Percentiles rank a stretch among this genome's conserved stretches.
Conservation (phyloP, 2,888 invertebrate species). For the Caenorhabditis doughertyi region DNA sequence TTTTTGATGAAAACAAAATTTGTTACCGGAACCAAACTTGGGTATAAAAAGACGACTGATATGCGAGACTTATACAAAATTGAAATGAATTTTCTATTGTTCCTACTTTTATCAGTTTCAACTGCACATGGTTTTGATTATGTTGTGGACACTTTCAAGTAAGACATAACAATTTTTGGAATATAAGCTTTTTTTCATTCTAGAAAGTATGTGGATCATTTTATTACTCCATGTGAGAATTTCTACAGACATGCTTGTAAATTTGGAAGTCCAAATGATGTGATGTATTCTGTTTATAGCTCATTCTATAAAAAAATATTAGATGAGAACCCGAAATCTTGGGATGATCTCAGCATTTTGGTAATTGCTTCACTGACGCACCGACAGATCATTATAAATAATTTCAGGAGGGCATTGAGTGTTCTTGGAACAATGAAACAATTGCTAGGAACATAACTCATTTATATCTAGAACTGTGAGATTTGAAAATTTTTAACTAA, state of each 20-base stretch:
- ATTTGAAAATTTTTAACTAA: background rate
- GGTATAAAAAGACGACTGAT: background rate
- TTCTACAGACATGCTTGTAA: slow-evolving; percentile 43
- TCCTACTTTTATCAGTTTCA: background rate
- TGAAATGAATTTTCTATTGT: background rate
- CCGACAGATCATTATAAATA: too few species aligned
- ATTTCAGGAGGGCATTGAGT: background rate
- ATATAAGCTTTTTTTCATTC: background rate
- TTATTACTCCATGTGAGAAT: slow-evolving; percentile 20
- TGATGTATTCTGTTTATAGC: background rate
- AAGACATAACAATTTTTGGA: background rate
- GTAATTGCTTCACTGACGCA: too few species aligned
- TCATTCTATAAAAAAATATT: background rate
- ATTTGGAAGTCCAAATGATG: background rate
- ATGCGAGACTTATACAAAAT: background rate
- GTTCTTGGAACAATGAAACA: background rate
- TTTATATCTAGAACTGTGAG: background rate
- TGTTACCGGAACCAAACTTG: too few species aligned
- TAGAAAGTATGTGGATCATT: background rate
- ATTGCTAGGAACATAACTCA: background rate
- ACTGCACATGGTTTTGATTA: background rate
- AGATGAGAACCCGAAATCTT: background rate
- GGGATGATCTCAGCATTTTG: background rate
- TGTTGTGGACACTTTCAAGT: background rate
- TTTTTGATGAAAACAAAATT: too few species aligned